These are phyloP conservation scores for Gastrophryne carolinensis DNA, from an alignment of 2,797 vertebrate species.

Conservation along the genomic window DNA sequence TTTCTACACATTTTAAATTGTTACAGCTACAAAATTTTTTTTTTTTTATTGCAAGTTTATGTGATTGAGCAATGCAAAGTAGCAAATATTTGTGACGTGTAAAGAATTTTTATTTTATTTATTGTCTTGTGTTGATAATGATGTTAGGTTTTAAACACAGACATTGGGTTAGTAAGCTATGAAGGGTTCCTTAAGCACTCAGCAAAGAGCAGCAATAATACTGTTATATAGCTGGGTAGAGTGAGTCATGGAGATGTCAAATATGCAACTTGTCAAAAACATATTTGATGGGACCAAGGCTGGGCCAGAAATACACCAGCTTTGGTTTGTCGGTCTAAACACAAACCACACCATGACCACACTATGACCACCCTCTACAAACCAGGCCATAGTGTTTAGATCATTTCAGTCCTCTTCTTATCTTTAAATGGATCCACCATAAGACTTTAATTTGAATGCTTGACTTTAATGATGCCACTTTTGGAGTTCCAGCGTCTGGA, in stretches of 20 bases:
- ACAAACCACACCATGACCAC: conserved; percentile 1
- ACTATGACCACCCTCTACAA: neutral
- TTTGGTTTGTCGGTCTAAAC: neutral
- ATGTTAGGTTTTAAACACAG: too few relatives aligned
- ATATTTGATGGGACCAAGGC: conserved; percentile 3
- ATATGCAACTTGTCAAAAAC: conserved; percentile 1
- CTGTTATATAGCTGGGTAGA: neutral
- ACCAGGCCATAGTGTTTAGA: neutral
- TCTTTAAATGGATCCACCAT: neutral
- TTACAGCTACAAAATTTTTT: too few relatives aligned
- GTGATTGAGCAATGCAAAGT: too few relatives aligned
- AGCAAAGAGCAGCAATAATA: neutral
- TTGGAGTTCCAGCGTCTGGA: neutral
- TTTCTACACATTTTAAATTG: too few relatives aligned
- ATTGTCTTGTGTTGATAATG: too few relatives aligned
- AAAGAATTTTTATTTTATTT: too few relatives aligned
- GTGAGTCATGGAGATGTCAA: conserved; percentile 12
- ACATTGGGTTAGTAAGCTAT: too few relatives aligned
- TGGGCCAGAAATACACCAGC: conserved; percentile 12
- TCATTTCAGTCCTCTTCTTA: neutral
- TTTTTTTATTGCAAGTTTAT: too few relatives aligned
- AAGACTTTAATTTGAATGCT: neutral
- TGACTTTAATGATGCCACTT: neutral
- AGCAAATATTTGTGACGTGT: too few relatives aligned
- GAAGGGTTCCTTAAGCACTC: too few relatives aligned